Conservation (phyloP, 2,113 vertebrate species). For the Chamaetylas fuelleborni region DNA sequence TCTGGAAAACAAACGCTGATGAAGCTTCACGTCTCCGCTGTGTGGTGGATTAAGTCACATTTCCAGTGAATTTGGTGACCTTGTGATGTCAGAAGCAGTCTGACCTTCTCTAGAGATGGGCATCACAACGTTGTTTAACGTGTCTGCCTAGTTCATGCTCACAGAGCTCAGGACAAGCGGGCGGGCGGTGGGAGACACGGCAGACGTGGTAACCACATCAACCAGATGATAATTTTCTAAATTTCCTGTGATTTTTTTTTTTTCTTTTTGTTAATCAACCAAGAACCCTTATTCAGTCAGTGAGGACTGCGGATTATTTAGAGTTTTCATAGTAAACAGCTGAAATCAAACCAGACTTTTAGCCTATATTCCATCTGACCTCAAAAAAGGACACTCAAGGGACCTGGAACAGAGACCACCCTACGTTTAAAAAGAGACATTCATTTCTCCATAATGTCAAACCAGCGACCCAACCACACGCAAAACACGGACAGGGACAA, state of each 20-base stretch:
- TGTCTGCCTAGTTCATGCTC: not conserved
- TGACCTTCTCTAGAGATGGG: not conserved
- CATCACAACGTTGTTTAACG: not conserved
- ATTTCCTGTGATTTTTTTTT: not conserved
- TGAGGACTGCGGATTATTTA: not conserved
- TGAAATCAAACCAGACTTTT: not conserved
- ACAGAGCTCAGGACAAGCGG: not conserved
- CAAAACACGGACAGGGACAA: not conserved
- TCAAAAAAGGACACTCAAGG: not conserved
- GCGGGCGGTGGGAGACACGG: not conserved
- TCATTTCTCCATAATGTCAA: not conserved
- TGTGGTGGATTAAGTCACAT: not conserved
- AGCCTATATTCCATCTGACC: not conserved
- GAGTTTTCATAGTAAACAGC: not conserved
- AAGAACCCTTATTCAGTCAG: fast-evolving
- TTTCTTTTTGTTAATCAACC: not conserved
- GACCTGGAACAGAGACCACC: not conserved
- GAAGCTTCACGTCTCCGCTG: not conserved
- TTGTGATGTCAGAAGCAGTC: not conserved
- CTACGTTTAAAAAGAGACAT: not conserved
- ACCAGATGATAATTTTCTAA: not conserved
- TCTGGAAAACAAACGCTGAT: not conserved
- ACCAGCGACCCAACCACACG: not conserved
- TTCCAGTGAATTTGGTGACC: not conserved
- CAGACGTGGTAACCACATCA: not conserved